Base-by-base conservation (phyloP, 2,113 vertebrate species). In the Lycocorax pyrrhopterus region DNA sequence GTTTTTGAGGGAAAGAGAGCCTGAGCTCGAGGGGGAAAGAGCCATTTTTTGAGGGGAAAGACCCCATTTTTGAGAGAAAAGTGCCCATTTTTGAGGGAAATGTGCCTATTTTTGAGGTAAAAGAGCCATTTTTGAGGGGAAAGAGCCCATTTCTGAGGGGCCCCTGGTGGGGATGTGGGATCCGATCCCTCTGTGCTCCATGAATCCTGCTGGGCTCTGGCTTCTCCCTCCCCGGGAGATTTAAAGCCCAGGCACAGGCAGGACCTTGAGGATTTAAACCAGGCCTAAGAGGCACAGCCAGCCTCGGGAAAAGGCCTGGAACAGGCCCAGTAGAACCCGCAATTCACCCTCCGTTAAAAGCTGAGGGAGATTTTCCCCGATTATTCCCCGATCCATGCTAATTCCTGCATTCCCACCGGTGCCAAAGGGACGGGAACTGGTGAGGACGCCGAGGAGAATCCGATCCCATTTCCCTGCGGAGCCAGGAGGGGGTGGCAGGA, bases 151-250 rank as follows among this genome's bases (percentile, higher is more conserved):
- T 23, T 64, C 7, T 23, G 41, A 43, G 39, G 5, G 12, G 4
- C n/a, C 13, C 33, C 55, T 23, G 21, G 21, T 10, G 21, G 33
- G 33, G 33, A 15, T 23, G 55, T 13, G 0, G 55, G n/a, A 4
- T 35, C 60, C 0, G 0, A 46, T 11, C 37, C 35, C 59, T 69
- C 26, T 27, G 49, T 9, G 1, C n/a, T 52, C 32, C 8, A 1
- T 6, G 25, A 64, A n/a, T 46, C 62, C 1, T 39, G 35, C 67
- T 69, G 9, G 59, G 41, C 67, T 46, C 64, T 9, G 35, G 25
- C 29, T 59, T 73, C 56, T 13, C 23, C 13, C 32, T 49, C 62
- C 82, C 53, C 47, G 1, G 4, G 22, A 59, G n/a, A 67, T 83
- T 66, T 4, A 56, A 44, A 77, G 29, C 12, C 53, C 56, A 23